A percentile compares a stretch with the other conserved stretches of the same genome.
These are phyloP conservation scores for Stictonetta naevosa DNA, from an alignment of 2,113 vertebrate genomes.

Conservation along the genomic window DNA sequence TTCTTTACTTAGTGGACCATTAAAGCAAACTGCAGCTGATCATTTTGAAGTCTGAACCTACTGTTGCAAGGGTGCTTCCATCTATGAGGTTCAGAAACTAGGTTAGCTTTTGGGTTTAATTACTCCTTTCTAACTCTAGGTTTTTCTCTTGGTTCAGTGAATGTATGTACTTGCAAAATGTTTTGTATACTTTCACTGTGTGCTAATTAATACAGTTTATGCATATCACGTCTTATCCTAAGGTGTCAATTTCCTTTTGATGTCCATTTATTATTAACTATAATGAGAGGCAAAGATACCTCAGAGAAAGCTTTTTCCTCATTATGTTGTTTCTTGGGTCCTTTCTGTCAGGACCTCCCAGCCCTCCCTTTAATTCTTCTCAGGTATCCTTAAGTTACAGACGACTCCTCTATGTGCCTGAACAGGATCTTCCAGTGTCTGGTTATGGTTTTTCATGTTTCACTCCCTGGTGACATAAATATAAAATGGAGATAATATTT, in stretches of 20 bases:
- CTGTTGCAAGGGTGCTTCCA: not conserved
- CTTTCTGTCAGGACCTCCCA: not conserved
- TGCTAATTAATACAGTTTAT: not conserved
- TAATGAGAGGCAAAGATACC: not conserved
- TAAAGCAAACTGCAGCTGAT: not conserved
- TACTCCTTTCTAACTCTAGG: not conserved
- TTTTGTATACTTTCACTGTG: not conserved
- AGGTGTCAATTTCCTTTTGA: not conserved
- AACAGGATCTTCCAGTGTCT: not conserved
- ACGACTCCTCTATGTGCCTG: not conserved
- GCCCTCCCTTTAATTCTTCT: not conserved
- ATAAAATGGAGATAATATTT: not conserved
- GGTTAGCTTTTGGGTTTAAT: not conserved
- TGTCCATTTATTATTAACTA: not conserved
- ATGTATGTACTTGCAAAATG: not conserved
- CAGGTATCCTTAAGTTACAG: not conserved
- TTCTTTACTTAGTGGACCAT: not conserved
- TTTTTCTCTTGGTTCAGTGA: not conserved
- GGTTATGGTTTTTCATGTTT: not conserved
- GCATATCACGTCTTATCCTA: not conserved
- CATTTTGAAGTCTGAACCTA: not conserved
- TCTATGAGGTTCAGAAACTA: not conserved
- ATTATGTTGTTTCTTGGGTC: not conserved
- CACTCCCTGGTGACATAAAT: not conserved
- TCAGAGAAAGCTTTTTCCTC: not conserved